Conservation (phyloP, 2,888 invertebrate genomes). For the Drosophila meridionalis region DNA sequence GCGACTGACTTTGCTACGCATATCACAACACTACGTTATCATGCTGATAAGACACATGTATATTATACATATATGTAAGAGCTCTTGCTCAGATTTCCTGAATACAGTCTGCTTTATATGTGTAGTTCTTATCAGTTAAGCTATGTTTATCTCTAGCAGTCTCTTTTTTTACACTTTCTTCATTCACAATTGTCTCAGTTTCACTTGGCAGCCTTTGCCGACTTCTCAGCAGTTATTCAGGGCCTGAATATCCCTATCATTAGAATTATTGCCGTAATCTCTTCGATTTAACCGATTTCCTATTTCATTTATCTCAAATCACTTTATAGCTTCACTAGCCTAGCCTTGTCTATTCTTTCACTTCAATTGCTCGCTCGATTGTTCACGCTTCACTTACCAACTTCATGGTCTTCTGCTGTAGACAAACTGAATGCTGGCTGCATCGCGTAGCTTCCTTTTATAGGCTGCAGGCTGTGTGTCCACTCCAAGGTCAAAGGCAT, state of each 20-base stretch:
- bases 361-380: background rate
- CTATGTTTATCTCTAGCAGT: background rate
- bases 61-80: background rate
- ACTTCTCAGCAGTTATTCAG: background rate
- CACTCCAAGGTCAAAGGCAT: constrained; percentile 66
- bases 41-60: background rate
- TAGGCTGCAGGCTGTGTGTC: constrained; percentile 28
- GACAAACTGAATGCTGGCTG: constrained; percentile 53
- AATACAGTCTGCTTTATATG: background rate
- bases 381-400: constrained; percentile 48
- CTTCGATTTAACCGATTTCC: background rate
- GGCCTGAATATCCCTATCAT: background rate
- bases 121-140: background rate
- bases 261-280: background rate
- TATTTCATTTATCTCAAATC: background rate
- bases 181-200: background rate
- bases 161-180: background rate
- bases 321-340: background rate
- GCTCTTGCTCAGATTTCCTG: background rate
- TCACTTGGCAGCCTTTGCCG: background rate
- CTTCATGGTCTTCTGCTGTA: constrained; percentile 49
- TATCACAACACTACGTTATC: background rate
- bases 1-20: background rate
- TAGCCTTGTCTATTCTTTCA: background rate
- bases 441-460: constrained; percentile 45